A percentile compares a stretch with the other conserved stretches of the same genome.
phyloP scores from a whole-genome alignment of 2,113 vertebrate genomes.

The Hydropotes inermis region DNA sequence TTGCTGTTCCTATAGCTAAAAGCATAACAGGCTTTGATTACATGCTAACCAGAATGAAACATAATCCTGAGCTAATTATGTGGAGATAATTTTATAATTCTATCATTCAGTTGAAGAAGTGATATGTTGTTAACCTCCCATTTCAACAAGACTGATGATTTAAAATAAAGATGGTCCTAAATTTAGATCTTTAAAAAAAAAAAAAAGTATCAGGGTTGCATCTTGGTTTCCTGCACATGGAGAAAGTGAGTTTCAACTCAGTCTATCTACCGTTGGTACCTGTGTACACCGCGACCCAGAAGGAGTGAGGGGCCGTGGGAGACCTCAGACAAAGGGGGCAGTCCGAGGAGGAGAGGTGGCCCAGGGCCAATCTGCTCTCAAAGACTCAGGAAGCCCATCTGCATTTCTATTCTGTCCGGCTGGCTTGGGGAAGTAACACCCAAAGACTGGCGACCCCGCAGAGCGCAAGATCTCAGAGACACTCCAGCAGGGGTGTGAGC shows the following conservation, averaged over 20 bases:
- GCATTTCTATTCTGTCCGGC: conserved; percentile 92
- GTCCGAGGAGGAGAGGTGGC: conserved; percentile 87
- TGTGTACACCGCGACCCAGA: conserved; percentile 76
- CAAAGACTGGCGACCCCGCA: conserved; percentile 83
- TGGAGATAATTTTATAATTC: conserved; percentile 89
- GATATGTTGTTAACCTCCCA: conserved; percentile 78
- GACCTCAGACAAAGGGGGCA: conserved; percentile 83
- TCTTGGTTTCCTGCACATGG: conserved; percentile 54
- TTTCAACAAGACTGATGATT: conserved; percentile 75
- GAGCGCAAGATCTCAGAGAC: conserved; percentile 83
- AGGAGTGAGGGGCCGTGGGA: conserved; percentile 75
- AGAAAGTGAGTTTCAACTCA: conserved; percentile 63
- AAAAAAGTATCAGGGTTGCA: conserved; percentile 55
- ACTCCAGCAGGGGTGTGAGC: conserved; percentile 81
- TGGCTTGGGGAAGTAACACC: conserved; percentile 93
- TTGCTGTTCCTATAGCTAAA: conserved; percentile 85
- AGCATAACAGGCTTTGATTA: conserved; percentile 87
- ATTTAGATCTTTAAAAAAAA: conserved; percentile 65
- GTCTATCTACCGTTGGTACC: conserved; percentile 75
- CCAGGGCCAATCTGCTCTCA: conserved; percentile 89
- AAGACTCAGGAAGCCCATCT: conserved; percentile 90
- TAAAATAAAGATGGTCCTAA: conserved; percentile 79
- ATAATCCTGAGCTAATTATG: conserved; percentile 88
- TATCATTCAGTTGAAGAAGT: conserved; percentile 86
- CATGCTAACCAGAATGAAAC: conserved; percentile 87